These are phyloP conservation scores for Peromyscus melanophrys DNA, from an alignment of 2,797 vertebrate species.

Conservation along the genomic window DNA sequence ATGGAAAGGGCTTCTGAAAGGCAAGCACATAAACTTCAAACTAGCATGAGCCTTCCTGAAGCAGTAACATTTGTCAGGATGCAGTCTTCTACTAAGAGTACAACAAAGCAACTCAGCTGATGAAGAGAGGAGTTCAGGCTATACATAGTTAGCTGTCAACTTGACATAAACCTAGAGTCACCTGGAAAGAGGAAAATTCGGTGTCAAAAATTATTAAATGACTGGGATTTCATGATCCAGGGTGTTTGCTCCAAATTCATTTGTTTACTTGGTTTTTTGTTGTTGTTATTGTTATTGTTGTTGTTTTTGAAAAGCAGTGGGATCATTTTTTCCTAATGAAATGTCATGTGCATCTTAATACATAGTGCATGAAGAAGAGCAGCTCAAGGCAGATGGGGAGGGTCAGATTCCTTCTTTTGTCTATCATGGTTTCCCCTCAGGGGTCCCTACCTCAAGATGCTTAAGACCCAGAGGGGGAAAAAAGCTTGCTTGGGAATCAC, in stretches of 20 bases:
- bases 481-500: not conserved
- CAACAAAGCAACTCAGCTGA: not conserved
- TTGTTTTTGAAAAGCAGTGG: not conserved
- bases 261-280: conserved; percentile 56
- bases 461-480: not conserved
- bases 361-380: not conserved
- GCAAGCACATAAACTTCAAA: not conserved
- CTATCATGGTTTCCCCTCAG: not conserved
- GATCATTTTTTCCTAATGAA: not conserved
- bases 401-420: not conserved
- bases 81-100: not conserved
- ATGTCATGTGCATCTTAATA: not conserved
- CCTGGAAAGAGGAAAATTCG: not conserved
- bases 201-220: conserved; percentile 64
- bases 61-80: not conserved
- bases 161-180: not conserved
- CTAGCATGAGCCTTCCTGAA: not conserved
- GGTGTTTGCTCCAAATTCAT: conserved; percentile 61
- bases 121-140: not conserved
- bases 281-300: conserved; percentile 36
- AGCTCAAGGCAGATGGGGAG: not conserved
- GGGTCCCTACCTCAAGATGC: not conserved
- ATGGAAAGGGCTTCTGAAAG: not conserved
- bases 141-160: not conserved
- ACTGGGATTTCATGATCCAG: not conserved